Percentiles rank a stretch among this genome's conserved stretches.
These are phyloP conservation scores for Himalopsyche anomala DNA, from an alignment of 2,888 invertebrate genomes.

Conservation along the genomic window DNA sequence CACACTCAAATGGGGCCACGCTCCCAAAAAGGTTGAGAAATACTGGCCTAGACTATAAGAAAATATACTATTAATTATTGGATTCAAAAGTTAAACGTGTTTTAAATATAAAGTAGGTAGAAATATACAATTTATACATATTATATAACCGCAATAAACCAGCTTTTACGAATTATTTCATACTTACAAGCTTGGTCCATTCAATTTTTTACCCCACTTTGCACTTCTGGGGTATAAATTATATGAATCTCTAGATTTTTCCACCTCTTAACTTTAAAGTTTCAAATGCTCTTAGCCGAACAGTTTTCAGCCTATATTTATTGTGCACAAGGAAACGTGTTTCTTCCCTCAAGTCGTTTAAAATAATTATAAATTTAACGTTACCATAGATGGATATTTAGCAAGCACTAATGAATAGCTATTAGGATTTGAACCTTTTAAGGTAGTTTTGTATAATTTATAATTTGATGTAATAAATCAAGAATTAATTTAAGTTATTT, in stretches of 20 bases:
- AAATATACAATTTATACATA: too few species aligned
- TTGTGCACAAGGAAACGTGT: slow-evolving; percentile 8
- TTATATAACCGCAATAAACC: neutral
- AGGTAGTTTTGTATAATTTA: neutral
- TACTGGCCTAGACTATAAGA: too few species aligned
- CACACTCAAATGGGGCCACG: too few species aligned
- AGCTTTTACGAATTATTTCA: neutral
- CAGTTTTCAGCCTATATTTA: slow-evolving; percentile 2
- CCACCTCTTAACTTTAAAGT: slow-evolving; percentile 26
- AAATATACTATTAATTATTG: too few species aligned
- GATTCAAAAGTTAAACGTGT: too few species aligned
- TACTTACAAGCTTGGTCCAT: neutral
- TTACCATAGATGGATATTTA: neutral
- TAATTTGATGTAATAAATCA: neutral
- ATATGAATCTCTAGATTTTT: slow-evolving; percentile 20
- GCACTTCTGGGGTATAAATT: slow-evolving; percentile 31
- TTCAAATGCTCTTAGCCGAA: slow-evolving; percentile 12
- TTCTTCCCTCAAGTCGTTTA: neutral
- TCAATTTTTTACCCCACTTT: slow-evolving; percentile 34
- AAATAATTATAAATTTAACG: slow-evolving; percentile 19
- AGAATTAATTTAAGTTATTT: neutral
- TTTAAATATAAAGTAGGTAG: too few species aligned
- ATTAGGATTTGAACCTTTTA: neutral
- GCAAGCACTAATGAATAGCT: neutral
- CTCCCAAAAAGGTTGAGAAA: too few species aligned